phyloP scores from a whole-genome alignment of 2,113 vertebrate species.

The Eretmochelys imbricata region DNA sequence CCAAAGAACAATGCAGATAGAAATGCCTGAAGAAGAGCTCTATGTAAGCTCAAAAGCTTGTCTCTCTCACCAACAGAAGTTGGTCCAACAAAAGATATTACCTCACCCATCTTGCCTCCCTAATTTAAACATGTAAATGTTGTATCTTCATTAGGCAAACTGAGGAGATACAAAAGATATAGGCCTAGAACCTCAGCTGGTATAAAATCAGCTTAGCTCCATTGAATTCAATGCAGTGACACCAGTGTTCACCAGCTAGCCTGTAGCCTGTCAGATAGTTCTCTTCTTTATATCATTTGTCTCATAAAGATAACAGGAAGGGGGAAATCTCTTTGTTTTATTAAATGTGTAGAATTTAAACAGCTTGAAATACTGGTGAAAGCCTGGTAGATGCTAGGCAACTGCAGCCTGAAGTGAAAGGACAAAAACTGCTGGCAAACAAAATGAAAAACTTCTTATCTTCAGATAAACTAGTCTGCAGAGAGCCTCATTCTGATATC shows the following conservation, averaged over 20 bases:
- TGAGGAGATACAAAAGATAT: rapidly evolving
- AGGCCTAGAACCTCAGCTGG: not conserved
- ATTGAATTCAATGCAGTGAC: not conserved
- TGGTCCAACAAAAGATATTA: not conserved
- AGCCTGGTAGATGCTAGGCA: not conserved
- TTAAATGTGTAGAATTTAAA: rapidly evolving
- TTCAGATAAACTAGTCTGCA: not conserved
- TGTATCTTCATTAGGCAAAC: not conserved
- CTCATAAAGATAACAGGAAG: not conserved
- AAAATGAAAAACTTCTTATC: rapidly evolving
- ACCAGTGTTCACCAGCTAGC: rapidly evolving
- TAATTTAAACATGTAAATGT: rapidly evolving
- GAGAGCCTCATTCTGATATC: not conserved
- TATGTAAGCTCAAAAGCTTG: not conserved
- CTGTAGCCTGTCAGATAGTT: not conserved
- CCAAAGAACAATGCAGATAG: not conserved
- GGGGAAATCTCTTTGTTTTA: not conserved
- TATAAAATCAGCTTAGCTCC: rapidly evolving
- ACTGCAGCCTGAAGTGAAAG: not conserved
- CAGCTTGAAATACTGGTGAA: not conserved
- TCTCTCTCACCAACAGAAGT: not conserved
- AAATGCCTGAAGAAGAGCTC: not conserved
- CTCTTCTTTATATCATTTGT: not conserved
- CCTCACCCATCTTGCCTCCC: not conserved
- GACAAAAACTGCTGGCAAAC: not conserved